Base-by-base conservation (phyloP, 1,140 invertebrate genomes). In the Thaumetopoea pityocampa region DNA sequence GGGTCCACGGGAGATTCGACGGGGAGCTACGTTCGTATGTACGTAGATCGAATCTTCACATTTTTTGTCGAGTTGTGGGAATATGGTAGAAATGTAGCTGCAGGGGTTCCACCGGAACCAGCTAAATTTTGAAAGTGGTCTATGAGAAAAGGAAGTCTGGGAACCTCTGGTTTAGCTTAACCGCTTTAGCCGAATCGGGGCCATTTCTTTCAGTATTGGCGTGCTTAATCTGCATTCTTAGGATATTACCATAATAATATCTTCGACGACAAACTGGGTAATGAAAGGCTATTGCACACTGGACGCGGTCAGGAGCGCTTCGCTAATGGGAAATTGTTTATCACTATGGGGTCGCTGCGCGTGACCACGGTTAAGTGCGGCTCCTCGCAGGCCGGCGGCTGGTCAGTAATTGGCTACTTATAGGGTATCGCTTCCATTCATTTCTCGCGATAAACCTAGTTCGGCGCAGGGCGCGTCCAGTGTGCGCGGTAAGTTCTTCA, bases 341-440 rank as follows among this genome's bases (percentile, higher is more conserved):
- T 73, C 57, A 64, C 53, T 66, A 73, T 65, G 65, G 42, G 27
- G 51, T 67, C 63, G 57, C 52, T 73, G 68, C 67, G 67, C 65
- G 55, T 59, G 67, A 65, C 61, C 66, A 69, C 51, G 57, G 66
- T 76, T 72, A 71, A 51, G 58, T 56, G 65, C 61, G 48, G 51
- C 58, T 63, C 66, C 64, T 52, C 52, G 62, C 61, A 55, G 69
- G 62, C 63, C 60, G 52, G 50, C 40, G 53, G 61, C 37, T 38
- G 47, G 51, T 32, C 59, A 49, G 62, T 81, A 81, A 81, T 73
- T 74, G 74, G 63, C 62, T 60, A 63, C 60, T 66, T 68, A 69
- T 72, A 67, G 63, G 65, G 55, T 71, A 77, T 70, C 67, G 57
- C 59, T 49, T 71, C 69, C 72, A 81, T 82, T 79, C 70, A 82